Conservation (phyloP, 2,113 vertebrate species). For the Lontra canadensis region DNA sequence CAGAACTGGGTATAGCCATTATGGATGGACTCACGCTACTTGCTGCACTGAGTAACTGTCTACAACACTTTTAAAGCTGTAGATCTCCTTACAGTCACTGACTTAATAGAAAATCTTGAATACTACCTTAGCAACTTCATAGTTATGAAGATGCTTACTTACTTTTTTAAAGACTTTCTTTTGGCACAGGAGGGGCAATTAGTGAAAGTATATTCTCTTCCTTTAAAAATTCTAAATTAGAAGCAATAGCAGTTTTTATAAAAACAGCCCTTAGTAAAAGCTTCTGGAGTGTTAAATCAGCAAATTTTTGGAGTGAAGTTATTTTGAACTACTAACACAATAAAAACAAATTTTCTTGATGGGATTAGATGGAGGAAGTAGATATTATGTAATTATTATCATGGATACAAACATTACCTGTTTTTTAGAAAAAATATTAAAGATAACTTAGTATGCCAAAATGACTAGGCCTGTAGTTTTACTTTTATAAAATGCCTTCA, state of each 20-base stretch:
- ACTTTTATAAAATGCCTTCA: slow-evolving; percentile 48
- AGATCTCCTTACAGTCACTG: neutral
- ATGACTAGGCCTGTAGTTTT: slow-evolving; percentile 39
- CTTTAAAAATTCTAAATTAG: slow-evolving; percentile 39
- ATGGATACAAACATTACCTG: slow-evolving; percentile 43
- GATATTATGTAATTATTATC: slow-evolving; percentile 41
- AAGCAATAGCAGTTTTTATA: slow-evolving; percentile 29
- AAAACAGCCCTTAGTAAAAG: slow-evolving; percentile 39
- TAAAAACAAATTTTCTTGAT: slow-evolving; percentile 5
- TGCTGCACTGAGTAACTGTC: no score
- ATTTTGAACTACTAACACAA: slow-evolving; percentile 20
- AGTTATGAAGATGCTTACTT: neutral
- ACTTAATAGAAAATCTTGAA: neutral
- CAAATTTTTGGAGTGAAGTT: slow-evolving; percentile 28
- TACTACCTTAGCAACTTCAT: neutral
- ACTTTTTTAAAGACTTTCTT: neutral
- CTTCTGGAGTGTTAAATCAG: slow-evolving; percentile 8
- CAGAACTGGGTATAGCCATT: no score
- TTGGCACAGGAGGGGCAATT: neutral
- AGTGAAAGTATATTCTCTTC: neutral
- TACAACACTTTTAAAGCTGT: no score
- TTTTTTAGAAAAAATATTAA: slow-evolving; percentile 59
- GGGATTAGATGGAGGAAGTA: neutral
- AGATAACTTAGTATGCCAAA: slow-evolving; percentile 34
- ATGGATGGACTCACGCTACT: no score